These are phyloP conservation scores for Neostethus bicornis DNA, from an alignment of 2,797 vertebrate species.

Conservation along the genomic window DNA sequence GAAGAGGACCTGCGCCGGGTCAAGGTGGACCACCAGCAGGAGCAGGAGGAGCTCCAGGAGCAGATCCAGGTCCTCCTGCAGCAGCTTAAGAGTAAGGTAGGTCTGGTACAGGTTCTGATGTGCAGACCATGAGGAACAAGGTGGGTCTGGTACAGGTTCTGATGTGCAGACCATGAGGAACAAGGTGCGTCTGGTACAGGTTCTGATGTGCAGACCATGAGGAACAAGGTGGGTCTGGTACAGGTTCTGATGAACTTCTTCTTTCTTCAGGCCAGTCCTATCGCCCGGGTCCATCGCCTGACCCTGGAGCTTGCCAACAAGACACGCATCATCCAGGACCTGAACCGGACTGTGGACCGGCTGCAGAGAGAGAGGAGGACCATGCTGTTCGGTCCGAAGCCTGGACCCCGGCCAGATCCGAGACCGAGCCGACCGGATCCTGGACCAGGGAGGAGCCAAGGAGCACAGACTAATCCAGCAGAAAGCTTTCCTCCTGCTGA, in stretches of 20 bases:
- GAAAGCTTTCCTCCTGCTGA: conserved; percentile 67
- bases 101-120: neutral
- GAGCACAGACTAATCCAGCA: neutral
- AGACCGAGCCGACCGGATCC: no score
- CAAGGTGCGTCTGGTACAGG: conserved; percentile 28
- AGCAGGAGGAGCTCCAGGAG: conserved; percentile 74
- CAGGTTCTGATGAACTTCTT: no score
- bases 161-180: no score
- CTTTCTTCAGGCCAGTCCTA: no score
- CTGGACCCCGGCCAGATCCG: conserved; percentile 30
- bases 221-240: conserved; percentile 39
- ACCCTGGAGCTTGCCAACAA: conserved; percentile 86
- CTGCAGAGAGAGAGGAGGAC: conserved; percentile 87
- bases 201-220: no score
- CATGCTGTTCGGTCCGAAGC: conserved; percentile 68
- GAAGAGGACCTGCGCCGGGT: conserved; percentile 77
- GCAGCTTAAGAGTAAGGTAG: conserved; percentile 72
- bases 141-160: neutral
- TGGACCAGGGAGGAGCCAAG: no score
- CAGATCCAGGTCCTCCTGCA: conserved; percentile 82
- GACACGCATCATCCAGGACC: conserved; percentile 85
- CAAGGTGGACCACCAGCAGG: conserved; percentile 73
- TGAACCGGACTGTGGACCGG: conserved; percentile 87
- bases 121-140: no score
- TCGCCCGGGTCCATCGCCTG: conserved; percentile 79